Evolutionary conservation across 1,140 invertebrate species (phyloP), one percentile per base, ranked within the genome.

Genomic region (Cyrtorhinus lividipennis): DNA sequence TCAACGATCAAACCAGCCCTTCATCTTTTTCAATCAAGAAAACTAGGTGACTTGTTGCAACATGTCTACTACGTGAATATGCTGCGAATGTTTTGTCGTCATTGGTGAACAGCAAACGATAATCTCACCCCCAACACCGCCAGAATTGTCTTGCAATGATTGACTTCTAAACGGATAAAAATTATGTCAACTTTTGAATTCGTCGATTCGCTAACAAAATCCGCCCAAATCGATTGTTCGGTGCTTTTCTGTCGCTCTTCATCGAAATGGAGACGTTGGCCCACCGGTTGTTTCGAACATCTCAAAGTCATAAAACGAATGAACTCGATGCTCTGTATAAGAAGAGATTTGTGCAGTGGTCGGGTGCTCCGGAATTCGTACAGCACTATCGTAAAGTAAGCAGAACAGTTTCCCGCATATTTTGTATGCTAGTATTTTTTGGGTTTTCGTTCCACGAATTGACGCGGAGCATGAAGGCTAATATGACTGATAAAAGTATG

Each of bases 301-400:
- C 5, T 3, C 48, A 22, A 20, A 22, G 20, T 3, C 5, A 38
- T 15, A 8, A 53, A 20, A 5, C 48, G 8, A 53, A 53, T 5
- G 48, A 53, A 20, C 48, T 53, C 8, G 45, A 61, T 26, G 25
- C 59, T 27, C 8, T 65, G 10, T 62, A 62, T 26, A 48, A 23
- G n/a, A 62, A 57, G n/a, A 25, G 64, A 20, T 65, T 62, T 59
- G 60, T 62, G 22, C 60, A 62, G 56, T 65, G 64, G 64, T n/a
- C 27, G 5, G 12, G 44, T 24, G 64, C 61, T 0, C 18, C 64
- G 13, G 59, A 62, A 8, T 45, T 44, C 30, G 22, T 23, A 1
- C 15, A 15, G 23, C 26, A 62, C 20, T 65, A 65, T 46, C 30
- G 22, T 24, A n/a, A 25, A 56, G 64, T 65, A 65, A 65, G 61